phyloP scores from a whole-genome alignment of 2,797 vertebrate species.

The Protosalanx chinensis region DNA sequence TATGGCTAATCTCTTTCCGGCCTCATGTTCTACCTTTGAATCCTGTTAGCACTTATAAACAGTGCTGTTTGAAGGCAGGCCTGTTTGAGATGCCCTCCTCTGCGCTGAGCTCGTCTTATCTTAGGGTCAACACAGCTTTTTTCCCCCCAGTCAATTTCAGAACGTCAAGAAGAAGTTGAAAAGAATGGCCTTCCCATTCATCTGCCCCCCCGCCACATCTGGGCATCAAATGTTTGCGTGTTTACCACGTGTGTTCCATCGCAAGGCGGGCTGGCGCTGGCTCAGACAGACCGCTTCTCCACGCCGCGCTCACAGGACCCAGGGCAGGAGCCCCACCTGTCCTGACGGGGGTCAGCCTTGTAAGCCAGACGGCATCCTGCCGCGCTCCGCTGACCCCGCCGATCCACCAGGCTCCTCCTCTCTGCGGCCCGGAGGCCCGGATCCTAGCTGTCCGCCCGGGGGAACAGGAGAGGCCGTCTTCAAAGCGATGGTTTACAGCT shows the following conservation, averaged over 20 bases:
- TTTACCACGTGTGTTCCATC: constrained; percentile 7
- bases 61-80: constrained; percentile 24
- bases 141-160: constrained; percentile 59
- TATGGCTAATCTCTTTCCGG: constrained; percentile 5
- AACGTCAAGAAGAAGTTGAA: constrained; percentile 49
- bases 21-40: constrained; percentile 23
- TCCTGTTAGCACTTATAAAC: constrained; percentile 59
- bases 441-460: constrained; percentile 71
- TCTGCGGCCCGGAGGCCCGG: constrained; percentile 49
- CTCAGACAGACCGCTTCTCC: neutral
- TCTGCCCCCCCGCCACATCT: constrained; percentile 48
- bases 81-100: constrained; percentile 38
- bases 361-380: constrained; percentile 42
- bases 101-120: constrained; percentile 28
- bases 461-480: constrained; percentile 76
- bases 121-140: constrained; percentile 33
- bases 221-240: constrained; percentile 55
- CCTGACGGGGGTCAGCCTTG: constrained; percentile 27
- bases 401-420: constrained; percentile 13
- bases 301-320: neutral
- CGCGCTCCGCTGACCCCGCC: constrained; percentile 16
- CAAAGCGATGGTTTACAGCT: constrained; percentile 95
- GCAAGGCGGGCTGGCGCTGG: constrained; percentile 25
- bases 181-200: constrained; percentile 40
- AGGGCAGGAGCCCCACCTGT: no score